Base-by-base conservation (phyloP, 2,113 vertebrate genomes). In the Periophthalmodon schlosseri region DNA sequence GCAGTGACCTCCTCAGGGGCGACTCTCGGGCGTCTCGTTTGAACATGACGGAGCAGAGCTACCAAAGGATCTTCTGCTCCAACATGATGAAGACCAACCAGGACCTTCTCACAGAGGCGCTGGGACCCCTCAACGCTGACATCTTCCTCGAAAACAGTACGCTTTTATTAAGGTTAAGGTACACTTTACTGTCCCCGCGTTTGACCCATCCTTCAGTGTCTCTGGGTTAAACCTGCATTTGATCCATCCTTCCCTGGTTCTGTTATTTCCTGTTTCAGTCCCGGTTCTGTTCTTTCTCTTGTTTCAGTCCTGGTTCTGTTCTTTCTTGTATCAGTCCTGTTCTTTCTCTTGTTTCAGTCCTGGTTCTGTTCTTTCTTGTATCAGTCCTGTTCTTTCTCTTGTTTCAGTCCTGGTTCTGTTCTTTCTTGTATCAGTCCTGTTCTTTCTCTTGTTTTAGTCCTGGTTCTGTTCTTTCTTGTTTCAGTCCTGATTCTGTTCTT, bases 81-180 rank as follows among this genome's bases (percentile, higher is more conserved):
- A 96, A 95, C 90, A 96, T 96, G 95, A 95, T 95, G 94, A 93
- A 93, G 76, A 77, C 92, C 88, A 96, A 96, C 88, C 79, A 72
- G 80, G 90, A 94, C 73, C 90, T 91, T 0, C 78, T 93, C 72
- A 81, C 21, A 9, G 77, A 87, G 0, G 75, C 88, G 2, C 90
- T 94, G 0, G 79, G 83, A 0, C 83, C 85, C 1, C 90, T 90
- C 2, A 92, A 77, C 7, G 87, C 76, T 4, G 95, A 96, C 82
- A 88, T 96, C 91, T 96, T 96, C 88, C 93, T 94, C 3, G 95
- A 96, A 76, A 94, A 95, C 88, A 94, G 94, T 95, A 36, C 88
- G 92, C 85, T 24, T 1, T 6, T 28, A 1, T 28, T 28, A 28
- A 28, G 28, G 28, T 28, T 28, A 3, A 28, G 28, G 28, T 28